Evolutionary conservation across 1,140 invertebrate species (phyloP), one percentile per base, ranked within the genome.

Genomic region (Phocides pigmalion): DNA sequence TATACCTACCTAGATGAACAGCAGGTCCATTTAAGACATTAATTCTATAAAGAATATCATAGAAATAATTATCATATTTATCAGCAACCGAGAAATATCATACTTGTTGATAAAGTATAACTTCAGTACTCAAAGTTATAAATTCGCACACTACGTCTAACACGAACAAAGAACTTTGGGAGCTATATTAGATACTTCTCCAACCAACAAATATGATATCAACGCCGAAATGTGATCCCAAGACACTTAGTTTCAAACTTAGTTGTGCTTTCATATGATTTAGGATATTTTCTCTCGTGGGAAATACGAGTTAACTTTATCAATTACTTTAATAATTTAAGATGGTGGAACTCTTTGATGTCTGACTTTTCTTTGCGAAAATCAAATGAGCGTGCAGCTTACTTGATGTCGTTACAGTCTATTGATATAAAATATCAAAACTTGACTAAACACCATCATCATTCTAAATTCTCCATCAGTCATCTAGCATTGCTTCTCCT

Each of bases 171-270:
- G 25, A 50, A 28, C 6, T 50, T 11, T 0, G 5, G 9, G 25
- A 50, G 47, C 35, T 35, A 35, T 16, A 17, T 35, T 28, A 50
- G 15, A 50, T 50, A 50, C 47, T 50, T 6, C 8, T 32, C 25
- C 47, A 50, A 50, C 47, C 14, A 16, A 41, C 39, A 35, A 50
- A 28, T 50, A 50, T 17, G 47, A 50, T 50, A 50, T 9, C 15
- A 11, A 15, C 47, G 12, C 44, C n/a, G n/a, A 50, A 50, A 50
- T 50, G 22, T 35, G 28, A n/a, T 50, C 28, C 47, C 47, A 32
- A 35, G 25, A 28, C 47, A 15, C n/a, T 32, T 32, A 50, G 25
- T 50, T 50, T 5, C 17, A 32, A 50, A 35, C 47, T 50, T n/a
- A 50, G 47, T 50, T 50, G 1, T 32, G 47, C 14, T 50, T 50